A percentile compares a stretch with the other conserved stretches of the same genome.
phyloP scores from a whole-genome alignment of 2,113 vertebrate genomes.

The Myotis davidii region DNA sequence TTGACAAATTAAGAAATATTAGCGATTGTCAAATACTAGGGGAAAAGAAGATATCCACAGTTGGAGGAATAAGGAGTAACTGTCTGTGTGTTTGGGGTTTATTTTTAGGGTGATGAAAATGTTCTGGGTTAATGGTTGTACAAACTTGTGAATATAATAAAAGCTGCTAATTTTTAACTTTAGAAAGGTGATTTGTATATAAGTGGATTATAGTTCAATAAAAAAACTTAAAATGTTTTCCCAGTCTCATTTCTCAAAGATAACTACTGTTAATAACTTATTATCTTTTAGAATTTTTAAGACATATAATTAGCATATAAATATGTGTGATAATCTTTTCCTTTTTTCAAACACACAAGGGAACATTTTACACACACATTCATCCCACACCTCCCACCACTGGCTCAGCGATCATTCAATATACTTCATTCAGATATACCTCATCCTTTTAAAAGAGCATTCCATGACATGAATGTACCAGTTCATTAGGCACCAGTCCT shows the following conservation, averaged over 20 bases:
- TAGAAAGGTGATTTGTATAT: conserved; percentile 6
- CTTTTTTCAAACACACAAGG: conserved; percentile 12
- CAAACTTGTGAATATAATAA: neutral
- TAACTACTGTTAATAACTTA: neutral
- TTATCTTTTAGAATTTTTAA: conserved; percentile 28
- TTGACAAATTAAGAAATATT: neutral
- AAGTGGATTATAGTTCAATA: neutral
- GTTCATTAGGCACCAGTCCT: neutral
- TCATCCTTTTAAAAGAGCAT: neutral
- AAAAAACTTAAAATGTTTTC: conserved; percentile 39
- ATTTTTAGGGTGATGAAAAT: conserved; percentile 12
- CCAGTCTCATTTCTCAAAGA: neutral
- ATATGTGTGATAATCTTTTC: neutral
- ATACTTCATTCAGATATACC: neutral
- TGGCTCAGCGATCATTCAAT: neutral
- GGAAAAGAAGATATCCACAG: neutral
- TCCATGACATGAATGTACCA: neutral
- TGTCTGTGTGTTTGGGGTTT: neutral
- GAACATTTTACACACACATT: neutral
- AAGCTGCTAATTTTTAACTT: conserved; percentile 33
- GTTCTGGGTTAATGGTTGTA: neutral
- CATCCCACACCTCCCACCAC: neutral
- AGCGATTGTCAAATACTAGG: neutral
- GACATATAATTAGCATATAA: neutral
- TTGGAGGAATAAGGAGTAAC: neutral